Evolutionary conservation across 2,113 vertebrate species (phyloP), one percentile per base, ranked within the genome.

Genomic region (Coreoperca whiteheadi): DNA sequence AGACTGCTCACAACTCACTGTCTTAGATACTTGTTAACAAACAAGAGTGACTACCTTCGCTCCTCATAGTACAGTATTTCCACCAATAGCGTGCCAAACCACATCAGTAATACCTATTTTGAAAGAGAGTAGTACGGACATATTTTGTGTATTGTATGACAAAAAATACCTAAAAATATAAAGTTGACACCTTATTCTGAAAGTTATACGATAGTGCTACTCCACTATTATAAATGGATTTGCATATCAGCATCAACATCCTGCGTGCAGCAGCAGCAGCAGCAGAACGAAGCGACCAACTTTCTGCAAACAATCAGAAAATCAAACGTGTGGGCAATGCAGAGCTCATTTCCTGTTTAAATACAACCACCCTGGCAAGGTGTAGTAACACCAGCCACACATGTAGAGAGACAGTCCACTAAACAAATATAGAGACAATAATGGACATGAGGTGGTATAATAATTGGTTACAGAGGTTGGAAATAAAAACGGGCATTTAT

Each of bases 1-100:
- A 88, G 64, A 60, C 28, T 39, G 74, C 57, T 53, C 15, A 46
- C 61, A 76, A 71, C 39, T 57, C 51, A 61, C 9, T 32, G 61
- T 68, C 18, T 51, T 21, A 74, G 30, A 77, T 39, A 60, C 9
- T 16, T 25, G 74, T 18, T 28, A 63, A 74, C 16, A 6, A 64
- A 54, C 43, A n/a, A 32, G n/a, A 3, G 57, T n/a, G n/a, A 12
- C 43, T 69, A 34, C 30, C 18, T 54, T 46, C 48, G 28, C 37
- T 61, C 5, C 21, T 46, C 4, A 41, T 21, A 1, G 6, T 25
- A 15, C 9, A 25, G 41, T 39, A 43, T 25, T 46, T n/a, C 6
- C 30, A 48, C 7, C 37, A 77, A 66, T 60, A n/a, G 10, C 48
- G 30, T 56, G 51, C 1, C 21, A 50, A 74, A 37, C 6, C 18